Base-by-base conservation (phyloP, 2,113 vertebrate species). In the Ochotona curzoniae region DNA sequence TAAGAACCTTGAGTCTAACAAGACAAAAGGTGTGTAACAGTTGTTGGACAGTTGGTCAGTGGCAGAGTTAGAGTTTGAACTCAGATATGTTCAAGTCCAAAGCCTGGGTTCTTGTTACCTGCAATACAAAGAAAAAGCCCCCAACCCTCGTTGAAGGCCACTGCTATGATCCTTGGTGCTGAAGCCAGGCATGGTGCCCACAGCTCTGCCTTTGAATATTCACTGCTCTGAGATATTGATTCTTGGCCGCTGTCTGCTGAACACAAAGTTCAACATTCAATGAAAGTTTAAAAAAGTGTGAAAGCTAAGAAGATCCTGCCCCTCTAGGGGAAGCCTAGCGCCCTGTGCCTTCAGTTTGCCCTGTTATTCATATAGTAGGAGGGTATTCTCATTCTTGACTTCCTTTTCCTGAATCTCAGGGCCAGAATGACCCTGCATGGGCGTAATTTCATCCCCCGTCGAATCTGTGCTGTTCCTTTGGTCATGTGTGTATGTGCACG, bases 91-190 rank as follows among this genome's bases (percentile, higher is more conserved):
- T 1, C 25, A 71, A 87, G 1, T 30, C 28, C 26, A 69, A 82
- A 69, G 14, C 17, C 38, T 26, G 61, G 32, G 14, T 30, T 76
- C 47, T 88, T 76, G 35, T 88, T 25, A 61, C 83, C 18, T 51
- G 9, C 12, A 70, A 14, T 0, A 3, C 10, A 1, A 20, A 10
- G n/a, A n/a, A 0, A 17, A 9, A 44, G 38, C 38, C 38, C 38
- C 38, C 30, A 25, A 35, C 26, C 5, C 0, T 74, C 28, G 12
- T 1, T 38, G 60, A 86, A 67, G 12, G 15, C 9, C 2, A 4
- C 17, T 23, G 12, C 10, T 66, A 15, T n/a, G 84, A 1, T 15
- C 3, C 3, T 0, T 18, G 3, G 1, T 49, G 28, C 57, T 57
- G 30, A 25, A 51, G 8, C 28, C 8, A 4, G 30, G 81, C 32